Conservation (phyloP, 2,888 invertebrate species). For the Cristatella mucedo region DNA sequence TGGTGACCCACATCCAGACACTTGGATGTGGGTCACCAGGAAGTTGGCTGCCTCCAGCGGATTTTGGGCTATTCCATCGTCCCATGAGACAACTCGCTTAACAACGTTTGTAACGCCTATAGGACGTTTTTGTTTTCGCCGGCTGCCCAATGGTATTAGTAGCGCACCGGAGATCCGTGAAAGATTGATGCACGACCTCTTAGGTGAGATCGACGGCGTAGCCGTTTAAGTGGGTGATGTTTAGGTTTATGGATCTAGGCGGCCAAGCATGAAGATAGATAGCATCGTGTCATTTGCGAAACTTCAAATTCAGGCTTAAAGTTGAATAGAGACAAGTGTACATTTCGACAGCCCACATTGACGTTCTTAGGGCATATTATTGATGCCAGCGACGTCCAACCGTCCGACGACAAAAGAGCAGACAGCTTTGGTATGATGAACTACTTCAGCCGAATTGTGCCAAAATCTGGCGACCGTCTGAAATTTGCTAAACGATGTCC, state of each 20-base stretch:
- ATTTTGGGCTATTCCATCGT: conserved; percentile 13
- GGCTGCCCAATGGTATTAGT: conserved; percentile 17
- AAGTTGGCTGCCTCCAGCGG: conserved; percentile 14
- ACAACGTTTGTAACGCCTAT: conserved; percentile 19
- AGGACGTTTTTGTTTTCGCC: conserved; percentile 16
- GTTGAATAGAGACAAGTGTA: conserved; percentile 8
- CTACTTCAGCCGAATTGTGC: too few relatives aligned
- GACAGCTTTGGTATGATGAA: too few relatives aligned
- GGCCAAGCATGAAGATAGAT: conserved; percentile 21
- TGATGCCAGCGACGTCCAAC: neutral
- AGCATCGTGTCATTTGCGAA: neutral
- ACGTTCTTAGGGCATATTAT: conserved; percentile 10
- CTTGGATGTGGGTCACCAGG: conserved; percentile 13
- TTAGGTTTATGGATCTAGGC: conserved; percentile 17
- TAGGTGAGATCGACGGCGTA: conserved; percentile 22
- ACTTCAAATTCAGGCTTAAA: conserved; percentile 6
- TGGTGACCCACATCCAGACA: too few relatives aligned
- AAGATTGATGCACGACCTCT: conserved; percentile 29
- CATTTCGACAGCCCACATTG: neutral
- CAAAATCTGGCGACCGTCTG: too few relatives aligned
- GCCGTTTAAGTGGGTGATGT: conserved; percentile 31
- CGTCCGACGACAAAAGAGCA: too few relatives aligned
- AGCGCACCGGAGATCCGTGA: conserved; percentile 38
- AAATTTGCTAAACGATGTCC: too few relatives aligned
- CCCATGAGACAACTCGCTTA: conserved; percentile 11